Conservation (phyloP, 2,113 vertebrate species). For the Pseudorectes ferrugineus region DNA sequence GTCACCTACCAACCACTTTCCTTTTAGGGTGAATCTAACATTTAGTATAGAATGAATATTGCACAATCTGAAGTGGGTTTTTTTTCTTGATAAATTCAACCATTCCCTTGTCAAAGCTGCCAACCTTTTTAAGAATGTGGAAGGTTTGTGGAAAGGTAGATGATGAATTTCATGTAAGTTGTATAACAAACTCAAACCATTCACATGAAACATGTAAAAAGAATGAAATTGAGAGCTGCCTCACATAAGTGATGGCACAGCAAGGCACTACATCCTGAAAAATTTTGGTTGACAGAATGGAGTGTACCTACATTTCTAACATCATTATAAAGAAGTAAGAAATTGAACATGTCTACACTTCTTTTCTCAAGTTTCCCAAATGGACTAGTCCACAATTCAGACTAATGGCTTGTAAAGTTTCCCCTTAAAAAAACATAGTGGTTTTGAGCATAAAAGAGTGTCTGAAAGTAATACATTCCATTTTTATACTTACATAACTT, state of each 20-base stretch:
- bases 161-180: neutral
- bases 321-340: neutral
- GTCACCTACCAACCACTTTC: neutral
- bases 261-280: neutral
- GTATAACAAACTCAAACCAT: neutral
- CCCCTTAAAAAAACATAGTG: neutral
- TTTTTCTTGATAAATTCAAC: neutral
- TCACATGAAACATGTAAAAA: neutral
- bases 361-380: neutral
- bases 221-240: neutral
- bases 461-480: constrained; percentile 17
- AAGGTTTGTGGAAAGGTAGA: neutral
- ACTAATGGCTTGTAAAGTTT: constrained; percentile 28
- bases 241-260: neutral
- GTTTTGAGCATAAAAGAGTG: constrained; percentile 28
- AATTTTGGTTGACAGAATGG: neutral
- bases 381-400: neutral
- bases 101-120: neutral
- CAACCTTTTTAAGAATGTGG: neutral
- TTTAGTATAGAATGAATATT: neutral
- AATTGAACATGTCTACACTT: neutral
- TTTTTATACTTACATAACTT: constrained; percentile 22
- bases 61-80: neutral
- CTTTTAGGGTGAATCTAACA: neutral
- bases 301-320: neutral